Conservation (phyloP, 2,797 vertebrate genomes). For the Chaunax sp. region DNA sequence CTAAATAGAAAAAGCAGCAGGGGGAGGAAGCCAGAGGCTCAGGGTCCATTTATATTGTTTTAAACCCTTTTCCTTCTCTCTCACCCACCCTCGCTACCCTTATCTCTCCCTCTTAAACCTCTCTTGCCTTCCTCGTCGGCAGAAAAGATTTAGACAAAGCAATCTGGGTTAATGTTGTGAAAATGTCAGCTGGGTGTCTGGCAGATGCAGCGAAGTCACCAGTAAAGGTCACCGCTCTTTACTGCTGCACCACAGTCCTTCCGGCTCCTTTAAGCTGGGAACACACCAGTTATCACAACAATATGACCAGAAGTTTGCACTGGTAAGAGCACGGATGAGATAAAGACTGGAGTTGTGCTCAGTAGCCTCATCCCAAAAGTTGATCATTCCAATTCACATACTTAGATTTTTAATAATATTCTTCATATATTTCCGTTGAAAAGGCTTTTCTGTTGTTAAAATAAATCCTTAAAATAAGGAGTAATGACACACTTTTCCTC, state of each 20-base stretch:
- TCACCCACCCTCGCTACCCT: slow-evolving; percentile 17
- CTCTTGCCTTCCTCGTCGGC: slow-evolving; percentile 12
- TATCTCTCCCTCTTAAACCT: slow-evolving; percentile 16
- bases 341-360: no score
- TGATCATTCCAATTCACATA: neutral
- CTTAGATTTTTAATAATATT: neutral
- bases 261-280: slow-evolving; percentile 1
- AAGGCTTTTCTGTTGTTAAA: neutral
- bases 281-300: neutral
- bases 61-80: slow-evolving; percentile 17
- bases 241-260: slow-evolving; percentile 21
- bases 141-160: no score
- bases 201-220: slow-evolving; percentile 37
- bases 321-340: no score
- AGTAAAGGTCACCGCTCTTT: slow-evolving; percentile 61
- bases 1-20: slow-evolving; percentile 37
- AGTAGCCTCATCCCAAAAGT: neutral
- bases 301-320: neutral
- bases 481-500: neutral
- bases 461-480: neutral
- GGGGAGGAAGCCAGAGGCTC: neutral
- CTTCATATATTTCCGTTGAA: no score
- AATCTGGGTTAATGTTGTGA: slow-evolving; percentile 66
- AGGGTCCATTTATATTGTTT: slow-evolving; percentile 35
- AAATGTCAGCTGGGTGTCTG: slow-evolving; percentile 40